Conservation (phyloP, 2,888 invertebrate species). For the Drosophila niveifrons region DNA sequence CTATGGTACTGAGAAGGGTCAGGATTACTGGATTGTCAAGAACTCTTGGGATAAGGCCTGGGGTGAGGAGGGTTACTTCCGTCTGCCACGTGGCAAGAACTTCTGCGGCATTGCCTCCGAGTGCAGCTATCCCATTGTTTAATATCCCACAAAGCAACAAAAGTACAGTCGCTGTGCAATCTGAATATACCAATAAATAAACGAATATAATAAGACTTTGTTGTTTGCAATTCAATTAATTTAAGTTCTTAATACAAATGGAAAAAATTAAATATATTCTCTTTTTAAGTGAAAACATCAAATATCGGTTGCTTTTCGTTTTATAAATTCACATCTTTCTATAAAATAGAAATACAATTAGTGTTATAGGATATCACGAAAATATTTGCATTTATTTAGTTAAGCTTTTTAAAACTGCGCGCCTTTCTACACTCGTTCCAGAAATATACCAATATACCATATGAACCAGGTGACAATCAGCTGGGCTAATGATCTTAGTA, state of each 20-base stretch:
- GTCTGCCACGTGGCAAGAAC: slow-evolving; percentile 83
- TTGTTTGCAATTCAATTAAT: no score
- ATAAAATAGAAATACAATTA: no score
- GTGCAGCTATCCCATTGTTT: slow-evolving; percentile 84
- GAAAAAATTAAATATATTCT: no score
- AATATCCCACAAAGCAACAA: not conserved
- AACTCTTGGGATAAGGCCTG: slow-evolving; percentile 84
- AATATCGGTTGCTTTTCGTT: no score
- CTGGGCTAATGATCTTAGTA: not conserved
- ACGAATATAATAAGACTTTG: not conserved
- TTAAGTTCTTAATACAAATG: no score
- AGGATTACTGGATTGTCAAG: slow-evolving; percentile 85
- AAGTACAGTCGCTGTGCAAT: not conserved
- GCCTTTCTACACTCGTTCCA: not conserved
- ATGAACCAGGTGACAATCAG: not conserved
- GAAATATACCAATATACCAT: not conserved
- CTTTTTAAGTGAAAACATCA: no score
- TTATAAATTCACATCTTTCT: no score
- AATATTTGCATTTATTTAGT: no score
- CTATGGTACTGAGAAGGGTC: slow-evolving; percentile 83
- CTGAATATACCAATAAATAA: not conserved
- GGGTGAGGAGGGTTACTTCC: slow-evolving; percentile 84
- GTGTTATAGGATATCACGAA: no score
- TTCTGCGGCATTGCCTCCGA: slow-evolving; percentile 84
- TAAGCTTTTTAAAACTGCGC: no score